phyloP scores from a whole-genome alignment of 2,888 invertebrate genomes.

The Loripinus fragilis region DNA sequence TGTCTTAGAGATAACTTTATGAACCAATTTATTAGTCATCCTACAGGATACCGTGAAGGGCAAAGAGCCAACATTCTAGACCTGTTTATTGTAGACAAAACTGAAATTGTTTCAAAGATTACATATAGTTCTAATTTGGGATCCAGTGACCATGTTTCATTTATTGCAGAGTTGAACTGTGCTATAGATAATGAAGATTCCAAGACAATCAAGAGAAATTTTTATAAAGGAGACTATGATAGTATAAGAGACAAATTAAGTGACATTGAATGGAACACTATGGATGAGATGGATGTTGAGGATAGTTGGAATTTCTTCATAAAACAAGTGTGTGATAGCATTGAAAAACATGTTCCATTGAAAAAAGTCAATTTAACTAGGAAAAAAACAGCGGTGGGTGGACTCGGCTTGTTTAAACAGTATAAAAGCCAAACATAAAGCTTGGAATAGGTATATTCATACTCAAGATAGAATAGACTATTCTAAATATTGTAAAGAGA shows the following conservation, averaged over 20 bases:
- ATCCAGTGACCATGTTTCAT: slow-evolving; percentile 11
- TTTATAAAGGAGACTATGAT: slow-evolving; percentile 5
- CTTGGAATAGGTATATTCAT: slow-evolving; percentile 20
- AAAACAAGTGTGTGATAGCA: too few relatives aligned
- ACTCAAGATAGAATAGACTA: neutral
- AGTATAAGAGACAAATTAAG: neutral
- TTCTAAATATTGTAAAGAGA: neutral
- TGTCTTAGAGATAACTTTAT: slow-evolving; percentile 12
- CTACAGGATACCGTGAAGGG: slow-evolving; percentile 18
- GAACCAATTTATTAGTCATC: neutral
- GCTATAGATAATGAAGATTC: neutral
- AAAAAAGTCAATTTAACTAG: neutral
- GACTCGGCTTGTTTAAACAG: slow-evolving; percentile 1
- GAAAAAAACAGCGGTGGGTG: neutral
- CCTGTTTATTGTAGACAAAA: slow-evolving; percentile 14
- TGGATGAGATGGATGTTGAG: too few relatives aligned
- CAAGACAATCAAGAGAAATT: neutral
- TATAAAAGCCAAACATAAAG: slow-evolving; percentile 15
- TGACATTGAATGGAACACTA: neutral
- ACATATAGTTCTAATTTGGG: slow-evolving; percentile 5
- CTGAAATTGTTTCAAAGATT: slow-evolving; percentile 9
- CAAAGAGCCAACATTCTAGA: slow-evolving; percentile 14
- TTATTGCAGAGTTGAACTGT: slow-evolving; percentile 12
- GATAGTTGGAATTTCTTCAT: too few relatives aligned
- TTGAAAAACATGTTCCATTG: too few relatives aligned